Evolutionary conservation across 2,113 vertebrate genomes (phyloP), one percentile per base, ranked within the genome.

Genomic region (Nannospalax galili): DNA sequence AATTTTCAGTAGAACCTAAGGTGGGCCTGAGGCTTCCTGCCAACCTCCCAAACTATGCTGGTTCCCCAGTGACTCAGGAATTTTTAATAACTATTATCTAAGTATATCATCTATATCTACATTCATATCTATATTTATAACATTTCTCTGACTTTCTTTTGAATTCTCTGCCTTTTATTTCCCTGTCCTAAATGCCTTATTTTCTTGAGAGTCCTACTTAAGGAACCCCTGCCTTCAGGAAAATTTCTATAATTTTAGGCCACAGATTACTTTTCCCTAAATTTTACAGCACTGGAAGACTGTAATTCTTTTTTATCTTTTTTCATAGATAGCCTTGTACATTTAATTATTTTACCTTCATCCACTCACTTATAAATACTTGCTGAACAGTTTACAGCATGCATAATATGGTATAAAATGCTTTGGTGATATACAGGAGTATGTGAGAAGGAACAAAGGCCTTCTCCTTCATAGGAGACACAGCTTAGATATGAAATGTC

Each of bases 281-380:
- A n/a, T n/a, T n/a, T n/a, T n/a, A n/a, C n/a, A 72, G 60, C 42
- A 85, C 22, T 89, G 89, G 32, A 80, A 70, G 40, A 81, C 40
- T 81, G 60, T 42, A 58, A 3, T 80, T 32, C 64, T 90, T 87
- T 4, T 88, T 92, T 79, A 72, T 75, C 70, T 4, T 48, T 88
- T 88, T 85, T 75, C 48, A 65, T 79, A 65, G 17, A 84, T 48
- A 88, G 80, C 10, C n/a, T 11, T 84, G 17, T 52, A 79, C 5
- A 92, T 77, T 91, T 92, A 80, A 37, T 75, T 94, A 82, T 88
- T 94, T 65, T 35, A 79, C 30, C 3, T 91, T 70, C 22, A 85
- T 77, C 85, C 15, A 80, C 52, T 35, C 9, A 88, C 94, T 92
- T 93, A 87, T 84, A 67, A 3, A 60, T n/a, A n/a, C n/a, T n/a